Evolutionary conservation across 2,797 vertebrate genomes (phyloP).

Genomic region (Typhlichthys eigenmanni): DNA sequence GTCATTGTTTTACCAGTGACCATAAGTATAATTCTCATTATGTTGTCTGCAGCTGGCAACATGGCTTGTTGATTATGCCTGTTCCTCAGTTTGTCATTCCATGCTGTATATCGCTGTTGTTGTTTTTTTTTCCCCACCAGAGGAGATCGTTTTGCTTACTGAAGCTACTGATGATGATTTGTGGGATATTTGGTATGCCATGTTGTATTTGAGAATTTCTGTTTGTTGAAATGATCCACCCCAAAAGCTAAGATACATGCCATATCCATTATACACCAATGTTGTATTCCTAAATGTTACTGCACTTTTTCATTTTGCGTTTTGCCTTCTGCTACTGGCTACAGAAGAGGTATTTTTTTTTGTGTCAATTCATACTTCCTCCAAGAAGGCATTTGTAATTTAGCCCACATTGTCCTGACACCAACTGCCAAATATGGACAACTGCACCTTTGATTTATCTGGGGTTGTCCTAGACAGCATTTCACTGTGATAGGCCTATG

Average conservation of each 20-base stretch:
- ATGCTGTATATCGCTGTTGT: constrained; percentile 3
- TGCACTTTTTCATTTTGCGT: constrained; percentile 64
- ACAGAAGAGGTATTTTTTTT: constrained; percentile 19
- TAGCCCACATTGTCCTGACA: constrained; percentile 12
- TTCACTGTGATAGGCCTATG: constrained; percentile 36
- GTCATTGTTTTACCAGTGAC: constrained; percentile 25
- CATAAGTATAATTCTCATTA: neutral
- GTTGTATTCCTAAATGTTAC: constrained; percentile 44
- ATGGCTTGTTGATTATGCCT: constrained; percentile 21
- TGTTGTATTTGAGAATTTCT: constrained; percentile 19
- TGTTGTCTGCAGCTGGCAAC: constrained; percentile 17
- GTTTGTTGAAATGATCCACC: constrained; percentile 27
- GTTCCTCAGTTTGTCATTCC: constrained; percentile 60
- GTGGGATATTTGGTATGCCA: constrained; percentile 10
- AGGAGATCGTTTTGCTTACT: neutral
- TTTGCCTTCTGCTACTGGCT: constrained; percentile 56
- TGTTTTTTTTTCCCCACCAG: neutral
- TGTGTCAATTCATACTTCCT: neutral
- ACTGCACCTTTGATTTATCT: constrained; percentile 37
- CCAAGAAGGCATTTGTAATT: constrained; percentile 8
- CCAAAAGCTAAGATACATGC: constrained; percentile 8
- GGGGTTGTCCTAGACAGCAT: constrained; percentile 44
- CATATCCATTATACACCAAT: constrained; percentile 26
- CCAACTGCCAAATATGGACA: constrained; percentile 11
- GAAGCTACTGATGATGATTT: constrained; percentile 1